Evolutionary conservation across 2,888 invertebrate genomes (phyloP), one percentile per base, ranked within the genome.

Genomic region (Peribatodes rhomboidaria): DNA sequence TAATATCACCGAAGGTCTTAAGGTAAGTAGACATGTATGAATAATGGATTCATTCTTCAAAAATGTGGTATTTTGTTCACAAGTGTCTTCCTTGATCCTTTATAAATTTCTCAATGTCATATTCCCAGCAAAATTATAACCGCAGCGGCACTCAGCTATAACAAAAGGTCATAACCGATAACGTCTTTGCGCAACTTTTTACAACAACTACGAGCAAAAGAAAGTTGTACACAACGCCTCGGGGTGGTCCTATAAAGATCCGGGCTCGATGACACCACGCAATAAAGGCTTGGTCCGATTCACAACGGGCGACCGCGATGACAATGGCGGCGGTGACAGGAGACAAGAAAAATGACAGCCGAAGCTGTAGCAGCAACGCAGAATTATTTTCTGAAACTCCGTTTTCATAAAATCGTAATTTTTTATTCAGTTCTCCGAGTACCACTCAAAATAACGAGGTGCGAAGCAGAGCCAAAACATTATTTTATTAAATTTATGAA

Each of bases 121-220:
- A 55, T 44, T 18, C 35, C 44, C n/a, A 18, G n/a, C 55, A 55
- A 44, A 33, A 55, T 44, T 31, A 14, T 39, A 39, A 49, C 49
- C n/a, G 9, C 49, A 31, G 31, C 14, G 27, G 27, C 39, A 58
- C 47, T 37, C 44, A n/a, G 33, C 53, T 46, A 50, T 54, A 46
- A 35, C 39, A 33, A 33, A 61, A 56, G 46, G 52, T 56, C 61
- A 47, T 57, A 61, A 61, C 65, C 57, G 53, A 52, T 49, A 61
- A 65, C 62, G 57, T 52, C 62, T 63, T 54, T 56, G 54, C 35
- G 42, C n/a, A 69, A 66, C 64, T 71, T 69, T 64, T 66, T 57
- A 71, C 55, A 71, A 71, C 63, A 68, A 63, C 69, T 69, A 65
- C 69, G 68, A 69, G 62, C 63, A 69, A 69, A 69, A 69, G 62